Evolutionary conservation across 2,797 vertebrate genomes (phyloP), one percentile per base, ranked within the genome.

Genomic region (Sciaenops ocellatus): DNA sequence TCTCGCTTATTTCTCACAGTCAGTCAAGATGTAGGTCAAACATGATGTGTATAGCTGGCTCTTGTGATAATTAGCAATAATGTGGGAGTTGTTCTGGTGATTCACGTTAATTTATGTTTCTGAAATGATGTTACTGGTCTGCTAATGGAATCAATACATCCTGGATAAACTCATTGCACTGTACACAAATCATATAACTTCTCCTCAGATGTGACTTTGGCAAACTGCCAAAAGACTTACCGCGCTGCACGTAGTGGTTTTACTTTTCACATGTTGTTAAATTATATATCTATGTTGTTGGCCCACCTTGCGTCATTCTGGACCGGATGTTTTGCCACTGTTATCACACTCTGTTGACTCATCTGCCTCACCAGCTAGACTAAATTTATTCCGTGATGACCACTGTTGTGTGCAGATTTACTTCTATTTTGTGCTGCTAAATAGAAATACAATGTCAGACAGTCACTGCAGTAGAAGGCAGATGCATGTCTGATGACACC

Each of bases 301-400:
- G 26, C 54, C 17, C 50, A 47, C 50, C 50, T 44, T 51, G 42
- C 55, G 70, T 66, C 2, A 1, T 60, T 59, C 26, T 15, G 28
- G 38, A 17, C 38, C 26, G 24, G 66, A 78, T 78, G 54, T 78
- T 72, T 67, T 74, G 24, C 47, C 41, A 61, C 63, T 52, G 5
- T 72, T 70, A 61, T 66, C 63, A 50, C 51, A 62, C 22, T n/a
- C 22, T 68, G 83, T 79, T 83, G 67, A 81, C 76, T 81, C 47
- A 73, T 67, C 4, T 41, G 18, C 16, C 15, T 70, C 56, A 51
- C 22, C 22, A 20, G 17, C 46, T 3, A 22, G 5, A 55, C 28
- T 51, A 22, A 15, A 64, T 74, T 67, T 73, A 26, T 22, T 61
- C 51, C 48, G 13, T 64, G 50, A 75, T 67, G 52, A 12, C 57